Percentiles rank a stretch among this genome's conserved stretches.
These are phyloP conservation scores for Phaethon lepturus DNA, from an alignment of 2,113 vertebrate species.

Conservation along the genomic window DNA sequence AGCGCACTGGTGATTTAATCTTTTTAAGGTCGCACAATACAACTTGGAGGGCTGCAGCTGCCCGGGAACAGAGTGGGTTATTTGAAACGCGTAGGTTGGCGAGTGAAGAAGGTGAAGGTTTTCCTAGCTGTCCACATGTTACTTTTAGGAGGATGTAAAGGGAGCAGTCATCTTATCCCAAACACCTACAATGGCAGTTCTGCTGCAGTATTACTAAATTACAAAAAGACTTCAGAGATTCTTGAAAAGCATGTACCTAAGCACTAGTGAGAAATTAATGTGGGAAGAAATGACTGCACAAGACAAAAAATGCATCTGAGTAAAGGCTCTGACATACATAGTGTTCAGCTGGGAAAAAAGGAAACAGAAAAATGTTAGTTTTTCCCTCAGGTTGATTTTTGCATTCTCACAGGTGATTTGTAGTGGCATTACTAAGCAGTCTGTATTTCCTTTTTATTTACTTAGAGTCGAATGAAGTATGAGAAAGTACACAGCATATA, in stretches of 20 bases:
- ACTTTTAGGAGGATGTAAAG: background rate
- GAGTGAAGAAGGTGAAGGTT: background rate
- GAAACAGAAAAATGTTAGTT: background rate
- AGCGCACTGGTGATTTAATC: background rate
- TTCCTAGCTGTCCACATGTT: background rate
- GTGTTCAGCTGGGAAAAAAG: background rate
- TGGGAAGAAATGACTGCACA: background rate
- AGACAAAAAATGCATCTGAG: background rate
- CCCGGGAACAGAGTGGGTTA: background rate
- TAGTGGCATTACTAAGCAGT: background rate
- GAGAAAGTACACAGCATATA: slow-evolving; percentile 99
- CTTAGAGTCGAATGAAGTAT: slow-evolving; percentile 97
- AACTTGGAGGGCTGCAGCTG: background rate
- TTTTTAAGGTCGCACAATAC: background rate
- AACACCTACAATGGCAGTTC: background rate
- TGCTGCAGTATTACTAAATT: background rate
- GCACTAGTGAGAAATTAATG: background rate
- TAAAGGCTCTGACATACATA: background rate
- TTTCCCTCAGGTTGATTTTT: background rate
- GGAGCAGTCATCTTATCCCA: background rate
- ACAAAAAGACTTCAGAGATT: background rate
- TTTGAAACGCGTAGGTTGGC: background rate
- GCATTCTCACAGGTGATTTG: background rate
- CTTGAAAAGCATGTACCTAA: background rate
- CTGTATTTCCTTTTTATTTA: background rate